phyloP scores from a whole-genome alignment of 2,888 invertebrate species.

The Caenorhabditis wallacei region DNA sequence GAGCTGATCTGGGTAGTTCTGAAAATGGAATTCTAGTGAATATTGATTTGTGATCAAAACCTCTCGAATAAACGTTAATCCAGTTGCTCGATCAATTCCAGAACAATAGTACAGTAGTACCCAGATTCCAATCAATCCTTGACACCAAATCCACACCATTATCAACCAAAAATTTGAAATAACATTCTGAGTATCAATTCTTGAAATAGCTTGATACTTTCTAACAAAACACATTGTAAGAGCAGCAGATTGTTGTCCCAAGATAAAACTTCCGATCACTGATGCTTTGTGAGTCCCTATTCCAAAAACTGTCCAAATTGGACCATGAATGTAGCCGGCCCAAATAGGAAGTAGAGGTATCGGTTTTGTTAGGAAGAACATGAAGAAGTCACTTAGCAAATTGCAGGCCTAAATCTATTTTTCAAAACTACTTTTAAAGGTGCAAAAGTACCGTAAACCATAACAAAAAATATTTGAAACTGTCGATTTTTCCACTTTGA shows the following conservation, averaged over 20 bases:
- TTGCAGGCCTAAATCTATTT: conserved; percentile 21
- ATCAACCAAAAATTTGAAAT: neutral
- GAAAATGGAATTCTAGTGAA: neutral
- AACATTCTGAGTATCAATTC: conserved; percentile 7
- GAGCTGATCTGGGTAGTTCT: conserved; percentile 18
- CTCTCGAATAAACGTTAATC: conserved; percentile 2
- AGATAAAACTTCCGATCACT: conserved; percentile 12
- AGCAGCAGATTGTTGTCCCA: conserved; percentile 42
- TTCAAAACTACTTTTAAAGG: too few species aligned
- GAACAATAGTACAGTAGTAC: conserved; percentile 21
- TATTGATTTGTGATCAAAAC: neutral
- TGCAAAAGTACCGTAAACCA: conserved; percentile 53
- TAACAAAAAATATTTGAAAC: conserved; percentile 39
- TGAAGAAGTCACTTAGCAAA: conserved; percentile 5
- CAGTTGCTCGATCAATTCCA: neutral
- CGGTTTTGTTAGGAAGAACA: conserved; percentile 43
- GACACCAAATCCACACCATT: neutral
- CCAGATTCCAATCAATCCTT: conserved; percentile 21
- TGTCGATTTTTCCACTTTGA: conserved; percentile 49
- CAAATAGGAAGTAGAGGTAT: conserved; percentile 44
- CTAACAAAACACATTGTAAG: conserved; percentile 47
- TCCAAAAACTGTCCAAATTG: conserved; percentile 28
- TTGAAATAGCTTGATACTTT: conserved; percentile 46
- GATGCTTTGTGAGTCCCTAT: conserved; percentile 28
- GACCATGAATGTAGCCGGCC: conserved; percentile 43